phyloP scores from a whole-genome alignment of 2,888 invertebrate genomes.

The Alviniconcha strummeri region DNA sequence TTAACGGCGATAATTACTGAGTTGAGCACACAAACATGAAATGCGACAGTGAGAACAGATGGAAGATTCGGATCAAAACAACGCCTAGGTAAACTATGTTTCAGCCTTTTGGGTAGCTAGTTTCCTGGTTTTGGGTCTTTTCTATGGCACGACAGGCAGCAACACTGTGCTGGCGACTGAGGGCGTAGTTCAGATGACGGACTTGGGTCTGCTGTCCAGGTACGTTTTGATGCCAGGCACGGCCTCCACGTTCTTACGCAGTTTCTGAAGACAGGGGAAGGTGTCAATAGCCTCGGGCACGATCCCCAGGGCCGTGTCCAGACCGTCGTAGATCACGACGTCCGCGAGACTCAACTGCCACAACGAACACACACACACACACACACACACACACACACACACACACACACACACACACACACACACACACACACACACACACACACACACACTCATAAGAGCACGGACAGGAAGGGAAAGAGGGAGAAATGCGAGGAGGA shows the following conservation, averaged over 20 bases:
- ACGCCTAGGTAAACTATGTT: too few relatives aligned
- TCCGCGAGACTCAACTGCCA: conserved; percentile 15
- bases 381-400: not conserved
- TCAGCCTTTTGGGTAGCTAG: too few relatives aligned
- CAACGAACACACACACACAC: not conserved
- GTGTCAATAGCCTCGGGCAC: not conserved
- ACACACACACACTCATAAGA: not conserved
- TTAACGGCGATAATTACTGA: too few relatives aligned
- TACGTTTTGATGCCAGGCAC: conserved; percentile 4
- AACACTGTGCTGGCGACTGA: too few relatives aligned
- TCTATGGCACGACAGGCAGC: too few relatives aligned
- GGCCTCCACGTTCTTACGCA: conserved; percentile 15
- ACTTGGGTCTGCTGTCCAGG: conserved; percentile 10
- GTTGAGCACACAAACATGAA: too few relatives aligned
- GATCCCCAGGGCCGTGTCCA: conserved; percentile 10
- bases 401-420: conserved; percentile 1
- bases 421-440: not conserved
- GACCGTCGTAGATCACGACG: conserved; percentile 18
- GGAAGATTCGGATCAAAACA: too few relatives aligned
- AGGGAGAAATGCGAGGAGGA: not conserved
- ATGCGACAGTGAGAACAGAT: too few relatives aligned
- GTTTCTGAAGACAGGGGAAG: not conserved
- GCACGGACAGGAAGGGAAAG: not conserved
- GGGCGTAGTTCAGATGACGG: not conserved
- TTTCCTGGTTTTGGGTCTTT: too few relatives aligned